Evolutionary conservation across 1,140 invertebrate species (phyloP).

Genomic region (Cydia splendana): DNA sequence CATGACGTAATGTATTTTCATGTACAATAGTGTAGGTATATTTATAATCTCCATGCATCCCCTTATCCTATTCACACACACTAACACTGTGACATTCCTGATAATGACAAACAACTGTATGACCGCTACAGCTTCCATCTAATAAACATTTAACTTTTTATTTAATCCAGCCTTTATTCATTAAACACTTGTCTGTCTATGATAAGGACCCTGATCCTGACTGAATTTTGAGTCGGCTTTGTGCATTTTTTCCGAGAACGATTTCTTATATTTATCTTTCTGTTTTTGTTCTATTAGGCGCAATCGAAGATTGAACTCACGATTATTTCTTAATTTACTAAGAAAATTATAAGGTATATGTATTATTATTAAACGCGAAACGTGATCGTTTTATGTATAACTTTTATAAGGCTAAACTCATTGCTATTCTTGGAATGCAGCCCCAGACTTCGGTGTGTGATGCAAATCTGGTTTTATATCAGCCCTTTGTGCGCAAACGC

Average conservation of each 20-base stretch:
- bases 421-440: not conserved
- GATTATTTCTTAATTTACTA: too few relatives aligned
- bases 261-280: too few relatives aligned
- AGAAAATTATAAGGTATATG: too few relatives aligned
- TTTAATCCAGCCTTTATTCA: too few relatives aligned
- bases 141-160: not conserved
- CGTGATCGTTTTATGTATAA: too few relatives aligned
- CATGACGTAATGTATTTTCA: not conserved
- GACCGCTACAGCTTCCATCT: conserved; percentile 14
- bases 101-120: conserved; percentile 14
- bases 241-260: too few relatives aligned
- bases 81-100: conserved; percentile 31
- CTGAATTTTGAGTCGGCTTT: too few relatives aligned
- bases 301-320: too few relatives aligned
- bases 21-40: not conserved
- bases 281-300: too few relatives aligned
- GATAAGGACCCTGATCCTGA: too few relatives aligned
- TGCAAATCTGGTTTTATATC: not conserved
- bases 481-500: not conserved
- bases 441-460: not conserved
- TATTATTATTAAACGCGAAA: too few relatives aligned
- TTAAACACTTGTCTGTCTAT: too few relatives aligned
- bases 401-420: not conserved
- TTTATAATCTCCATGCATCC: conserved; percentile 28
- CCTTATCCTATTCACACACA: conserved; percentile 27